Conservation (phyloP, 2,113 vertebrate species). For the Oreochromis tanganicae region DNA sequence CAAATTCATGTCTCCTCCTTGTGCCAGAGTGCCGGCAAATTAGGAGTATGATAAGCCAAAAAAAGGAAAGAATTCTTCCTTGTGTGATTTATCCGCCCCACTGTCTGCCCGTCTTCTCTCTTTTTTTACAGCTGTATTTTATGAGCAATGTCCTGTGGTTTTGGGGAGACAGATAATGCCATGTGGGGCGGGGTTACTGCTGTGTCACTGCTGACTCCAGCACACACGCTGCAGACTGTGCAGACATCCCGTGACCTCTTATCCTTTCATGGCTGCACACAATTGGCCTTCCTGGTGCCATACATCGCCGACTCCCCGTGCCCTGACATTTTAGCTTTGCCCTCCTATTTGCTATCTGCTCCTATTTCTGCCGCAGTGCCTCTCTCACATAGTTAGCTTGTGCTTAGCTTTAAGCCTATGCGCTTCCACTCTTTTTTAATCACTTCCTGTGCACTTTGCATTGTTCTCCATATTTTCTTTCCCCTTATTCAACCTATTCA, state of each 20-base stretch:
- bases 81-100: not conserved
- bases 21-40: not conserved
- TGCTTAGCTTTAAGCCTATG: not conserved
- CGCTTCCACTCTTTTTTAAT: not conserved
- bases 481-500: not conserved
- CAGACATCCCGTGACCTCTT: constrained; percentile 22
- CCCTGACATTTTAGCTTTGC: constrained; percentile 57
- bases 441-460: not conserved
- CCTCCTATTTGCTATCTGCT: constrained; percentile 9
- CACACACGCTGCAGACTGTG: constrained; percentile 34
- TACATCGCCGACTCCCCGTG: not conserved
- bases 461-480: not conserved
- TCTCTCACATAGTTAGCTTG: not conserved
- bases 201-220: constrained; percentile 36
- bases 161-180: constrained; percentile 15
- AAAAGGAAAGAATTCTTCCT: not conserved
- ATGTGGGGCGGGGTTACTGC: not conserved
- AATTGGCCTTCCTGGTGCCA: not conserved
- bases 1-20: not conserved
- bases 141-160: constrained; percentile 1
- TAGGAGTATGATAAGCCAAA: not conserved
- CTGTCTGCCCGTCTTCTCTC: not conserved
- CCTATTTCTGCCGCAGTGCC: constrained; percentile 15
- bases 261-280: not conserved
- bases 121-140: not conserved